Evolutionary conservation across 35 echinoderm and acorn worm genomes (phyloP).

Genomic region (Chiridota heheva): DNA sequence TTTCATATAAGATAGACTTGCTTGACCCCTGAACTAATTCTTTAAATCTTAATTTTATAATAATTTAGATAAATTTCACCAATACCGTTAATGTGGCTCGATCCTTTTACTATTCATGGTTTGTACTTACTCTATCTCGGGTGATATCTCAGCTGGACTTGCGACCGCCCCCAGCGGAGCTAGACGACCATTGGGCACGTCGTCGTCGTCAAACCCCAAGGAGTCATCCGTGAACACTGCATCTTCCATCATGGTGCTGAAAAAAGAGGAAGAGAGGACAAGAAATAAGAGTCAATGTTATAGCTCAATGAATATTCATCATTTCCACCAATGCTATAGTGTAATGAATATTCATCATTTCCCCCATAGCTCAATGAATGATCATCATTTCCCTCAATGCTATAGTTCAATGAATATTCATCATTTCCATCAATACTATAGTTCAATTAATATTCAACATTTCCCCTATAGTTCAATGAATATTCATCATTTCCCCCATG

Average conservation of each 20-base stretch:
- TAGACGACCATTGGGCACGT: conserved; percentile 68
- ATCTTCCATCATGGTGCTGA: conserved; percentile 82
- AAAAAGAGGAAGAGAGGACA: too few species aligned
- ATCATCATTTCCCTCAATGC: too few species aligned
- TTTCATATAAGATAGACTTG: neutral
- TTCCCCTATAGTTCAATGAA: too few species aligned
- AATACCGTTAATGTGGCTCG: neutral
- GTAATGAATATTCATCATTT: too few species aligned
- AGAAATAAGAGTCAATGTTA: too few species aligned
- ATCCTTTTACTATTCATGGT: neutral
- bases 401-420: too few species aligned
- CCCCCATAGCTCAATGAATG: too few species aligned
- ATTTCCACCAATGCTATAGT: too few species aligned
- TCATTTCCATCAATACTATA: too few species aligned
- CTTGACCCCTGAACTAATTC: neutral
- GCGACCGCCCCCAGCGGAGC: conserved; percentile 77
- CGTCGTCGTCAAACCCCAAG: conserved; percentile 72
- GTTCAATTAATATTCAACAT: too few species aligned
- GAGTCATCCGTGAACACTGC: conserved; percentile 78
- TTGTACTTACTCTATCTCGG: conserved; percentile 38
- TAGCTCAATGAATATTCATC: too few species aligned
- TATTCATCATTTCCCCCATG: too few species aligned
- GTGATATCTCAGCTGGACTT: conserved; percentile 48
- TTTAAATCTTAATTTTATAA: neutral
- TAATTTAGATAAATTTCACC: neutral